phyloP scores from a whole-genome alignment of 2,113 vertebrate genomes.

The Calyptomena viridis region DNA sequence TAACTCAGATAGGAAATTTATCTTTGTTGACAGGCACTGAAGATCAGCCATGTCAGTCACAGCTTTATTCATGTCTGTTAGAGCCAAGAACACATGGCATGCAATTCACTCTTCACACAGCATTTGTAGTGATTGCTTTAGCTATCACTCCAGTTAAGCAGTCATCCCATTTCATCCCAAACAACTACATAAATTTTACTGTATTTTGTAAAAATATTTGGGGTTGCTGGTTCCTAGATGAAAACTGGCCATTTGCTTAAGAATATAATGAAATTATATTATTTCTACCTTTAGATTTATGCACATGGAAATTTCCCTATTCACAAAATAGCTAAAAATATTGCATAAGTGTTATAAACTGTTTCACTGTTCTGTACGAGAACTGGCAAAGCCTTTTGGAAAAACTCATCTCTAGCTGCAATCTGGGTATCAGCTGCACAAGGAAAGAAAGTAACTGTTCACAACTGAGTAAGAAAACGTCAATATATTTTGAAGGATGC shows the following conservation, averaged over 20 bases:
- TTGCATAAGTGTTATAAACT: not conserved
- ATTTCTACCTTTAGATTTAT: not conserved
- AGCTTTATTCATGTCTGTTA: not conserved
- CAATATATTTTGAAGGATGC: not conserved
- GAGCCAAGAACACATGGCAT: rapidly evolving
- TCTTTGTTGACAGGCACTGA: not conserved
- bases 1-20: not conserved
- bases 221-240: not conserved
- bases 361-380: not conserved
- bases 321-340: not conserved
- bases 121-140: not conserved
- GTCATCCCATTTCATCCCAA: not conserved
- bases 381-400: not conserved
- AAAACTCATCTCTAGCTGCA: not conserved
- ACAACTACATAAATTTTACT: not conserved
- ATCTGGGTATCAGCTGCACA: not conserved
- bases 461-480: not conserved
- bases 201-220: not conserved
- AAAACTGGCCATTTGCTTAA: not conserved
- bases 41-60: not conserved
- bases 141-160: not conserved
- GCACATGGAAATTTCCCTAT: not conserved
- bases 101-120: not conserved
- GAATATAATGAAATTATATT: not conserved
- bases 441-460: not conserved